These are phyloP conservation scores for Bombycilla garrulus DNA, from an alignment of 2,113 vertebrate species.

Conservation along the genomic window DNA sequence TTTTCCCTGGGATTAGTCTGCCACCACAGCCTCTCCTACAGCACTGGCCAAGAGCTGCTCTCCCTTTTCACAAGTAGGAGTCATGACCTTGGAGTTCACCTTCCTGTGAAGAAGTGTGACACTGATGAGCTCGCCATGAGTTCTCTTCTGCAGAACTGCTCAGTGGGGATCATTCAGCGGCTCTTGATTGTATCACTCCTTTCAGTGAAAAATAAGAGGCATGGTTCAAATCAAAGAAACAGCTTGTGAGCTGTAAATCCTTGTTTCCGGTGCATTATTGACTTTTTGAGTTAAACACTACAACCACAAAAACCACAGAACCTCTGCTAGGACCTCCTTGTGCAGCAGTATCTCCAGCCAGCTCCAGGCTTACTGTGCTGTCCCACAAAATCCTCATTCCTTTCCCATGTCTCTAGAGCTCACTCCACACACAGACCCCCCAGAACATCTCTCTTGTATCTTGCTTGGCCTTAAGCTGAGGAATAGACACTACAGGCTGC, in stretches of 20 bases:
- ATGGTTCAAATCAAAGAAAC: not conserved
- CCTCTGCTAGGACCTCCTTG: not conserved
- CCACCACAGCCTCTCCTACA: not conserved
- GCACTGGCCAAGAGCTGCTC: not conserved
- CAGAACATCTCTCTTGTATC: not conserved
- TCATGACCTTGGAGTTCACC: not conserved
- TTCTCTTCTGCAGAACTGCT: not conserved
- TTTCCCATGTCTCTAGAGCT: not conserved
- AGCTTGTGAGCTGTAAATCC: not conserved
- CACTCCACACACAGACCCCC: not conserved
- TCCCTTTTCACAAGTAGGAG: not conserved
- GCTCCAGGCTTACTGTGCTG: not conserved
- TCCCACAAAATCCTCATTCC: not conserved
- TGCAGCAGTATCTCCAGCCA: not conserved
- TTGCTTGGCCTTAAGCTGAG: not conserved
- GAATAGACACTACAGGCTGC: not conserved
- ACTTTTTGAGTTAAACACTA: not conserved
- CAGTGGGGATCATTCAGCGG: rapidly evolving
- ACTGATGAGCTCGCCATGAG: not conserved
- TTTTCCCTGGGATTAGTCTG: not conserved
- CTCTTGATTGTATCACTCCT: not conserved
- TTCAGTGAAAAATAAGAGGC: rapidly evolving
- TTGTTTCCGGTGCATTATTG: not conserved
- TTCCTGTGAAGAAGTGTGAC: not conserved
- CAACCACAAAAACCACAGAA: not conserved